Base-by-base conservation (phyloP, 2,888 invertebrate species). In the Gnatocerus cornutus region DNA sequence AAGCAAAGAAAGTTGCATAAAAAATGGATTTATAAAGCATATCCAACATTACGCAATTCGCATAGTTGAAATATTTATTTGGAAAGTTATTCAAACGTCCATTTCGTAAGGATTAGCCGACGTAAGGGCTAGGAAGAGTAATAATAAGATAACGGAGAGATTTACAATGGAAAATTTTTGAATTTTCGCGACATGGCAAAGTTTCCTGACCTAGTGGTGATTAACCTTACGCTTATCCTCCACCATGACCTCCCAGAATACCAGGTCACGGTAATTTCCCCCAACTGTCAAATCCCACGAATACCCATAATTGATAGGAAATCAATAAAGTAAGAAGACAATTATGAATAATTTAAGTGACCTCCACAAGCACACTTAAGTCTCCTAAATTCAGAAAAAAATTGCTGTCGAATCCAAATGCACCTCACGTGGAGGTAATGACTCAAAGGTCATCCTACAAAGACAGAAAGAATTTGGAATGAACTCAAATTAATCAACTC, bases 231-330 rank as follows among this genome's bases (percentile, higher is more conserved):
- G 4, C 21, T 21, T 37, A 37, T 37, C 41, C n/a, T 41, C 41
- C 41, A 41, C 1, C 41, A 41, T 41, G 41, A 41, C 41, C 41
- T 41, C 12, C 12, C 3, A 33, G 12, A 41, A 7, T 6, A n/a
- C 41, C n/a, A 12, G 2, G 5, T 13, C 41, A 41, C 6, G 12
- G 41, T 2, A 41, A 41, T n/a, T 41, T 41, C 6, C 1, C 21
- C 41, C 41, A 41, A 41, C 41, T 41, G 41, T 13, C 41, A 7
- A 13, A 2, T 41, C 41, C 41, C 41, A 41, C 41, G n/a, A 10
- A 41, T 7, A 33, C 12, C 39, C 12, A 41, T 13, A 41, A 41
- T 41, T 41, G 10, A 41, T 41, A 10, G 13, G 10, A 10, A 41
- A 41, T 41, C 41, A 41, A 41, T 41, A 41, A n/a, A 41, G 5